Evolutionary conservation across 2,113 vertebrate species (phyloP), one percentile per base, ranked within the genome.

Genomic region (Amazona guildingii): DNA sequence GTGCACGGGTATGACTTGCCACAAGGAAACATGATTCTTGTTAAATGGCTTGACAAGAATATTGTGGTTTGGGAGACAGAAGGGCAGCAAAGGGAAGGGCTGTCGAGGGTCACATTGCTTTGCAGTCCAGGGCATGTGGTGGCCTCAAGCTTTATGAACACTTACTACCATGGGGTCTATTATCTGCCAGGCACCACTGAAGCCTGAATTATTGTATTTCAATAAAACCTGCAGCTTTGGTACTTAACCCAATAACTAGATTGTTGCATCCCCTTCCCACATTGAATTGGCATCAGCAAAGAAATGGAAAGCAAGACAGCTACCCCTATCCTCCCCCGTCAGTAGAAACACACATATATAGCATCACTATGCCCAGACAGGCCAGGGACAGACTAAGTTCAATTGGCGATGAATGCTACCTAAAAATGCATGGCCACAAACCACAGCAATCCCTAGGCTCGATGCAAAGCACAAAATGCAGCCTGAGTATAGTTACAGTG

Each of bases 131-230:
- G 88, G 91, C 92, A 80, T 7, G 28, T 46, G 52, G 49, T 89
- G 77, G 90, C 92, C 94, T 96, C 44, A 62, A 92, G 62, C 83
- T 96, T 95, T 96, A 95, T 80, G 88, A 94, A 51, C 67, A 44
- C 69, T 87, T 74, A 66, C 41, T 87, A 77, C 70, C 63, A 33
- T 0, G 0, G 41, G 86, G 62, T 94, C 86, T 92, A 84, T 94
- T 92, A 91, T 93, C 88, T 95, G 62, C 88, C 91, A 94, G 86
- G 80, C 4, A 1, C 57, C 57, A 79, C 74, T 39, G 67, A 96
- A 62, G 44, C 54, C 63, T 94, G 92, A 96, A 91, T 97, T 94
- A 97, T 39, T 94, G 86, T 76, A 96, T 95, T 96, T 94, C 92
- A 95, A 91, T 94, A 94, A 96, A 94, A 94, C 62, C 39, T 87